phyloP scores from a whole-genome alignment of 2,113 vertebrate species.

The Saccopteryx leptura region DNA sequence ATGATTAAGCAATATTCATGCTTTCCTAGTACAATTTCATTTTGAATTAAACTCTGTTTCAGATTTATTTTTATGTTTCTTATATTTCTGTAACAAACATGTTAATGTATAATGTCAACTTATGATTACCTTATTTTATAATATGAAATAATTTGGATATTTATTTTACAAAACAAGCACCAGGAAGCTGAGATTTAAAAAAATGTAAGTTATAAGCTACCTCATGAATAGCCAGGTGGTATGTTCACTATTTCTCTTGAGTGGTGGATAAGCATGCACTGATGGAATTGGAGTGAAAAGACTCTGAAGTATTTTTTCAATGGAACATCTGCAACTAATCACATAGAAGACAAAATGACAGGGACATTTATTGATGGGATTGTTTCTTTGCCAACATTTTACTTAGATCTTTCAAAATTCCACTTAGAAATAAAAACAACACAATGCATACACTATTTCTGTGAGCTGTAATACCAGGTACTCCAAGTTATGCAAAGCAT shows the following conservation, averaged over 20 bases:
- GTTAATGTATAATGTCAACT: slow-evolving; percentile 64
- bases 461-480: slow-evolving; percentile 72
- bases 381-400: slow-evolving; percentile 80
- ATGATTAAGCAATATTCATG: not conserved
- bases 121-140: slow-evolving; percentile 62
- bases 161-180: slow-evolving; percentile 63
- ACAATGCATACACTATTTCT: slow-evolving; percentile 78
- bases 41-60: slow-evolving; percentile 23
- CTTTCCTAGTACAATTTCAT: not conserved
- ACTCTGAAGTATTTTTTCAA: slow-evolving; percentile 78
- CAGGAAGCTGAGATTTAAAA: slow-evolving; percentile 61
- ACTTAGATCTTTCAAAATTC: slow-evolving; percentile 83
- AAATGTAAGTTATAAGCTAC: slow-evolving; percentile 63
- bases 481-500: slow-evolving; percentile 87
- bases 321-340: slow-evolving; percentile 86
- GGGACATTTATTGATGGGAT: slow-evolving; percentile 82
- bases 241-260: slow-evolving; percentile 73
- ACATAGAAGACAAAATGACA: slow-evolving; percentile 87
- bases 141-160: slow-evolving; percentile 67
- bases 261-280: slow-evolving; percentile 76
- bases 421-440: slow-evolving; percentile 81
- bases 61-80: not conserved
- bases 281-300: slow-evolving; percentile 80
- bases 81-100: not conserved
- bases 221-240: slow-evolving; percentile 51